Percentiles rank a stretch among this genome's conserved stretches.
Evolutionary conservation across 2,888 invertebrate genomes (phyloP).

Genomic region (Cantharis lateralis): DNA sequence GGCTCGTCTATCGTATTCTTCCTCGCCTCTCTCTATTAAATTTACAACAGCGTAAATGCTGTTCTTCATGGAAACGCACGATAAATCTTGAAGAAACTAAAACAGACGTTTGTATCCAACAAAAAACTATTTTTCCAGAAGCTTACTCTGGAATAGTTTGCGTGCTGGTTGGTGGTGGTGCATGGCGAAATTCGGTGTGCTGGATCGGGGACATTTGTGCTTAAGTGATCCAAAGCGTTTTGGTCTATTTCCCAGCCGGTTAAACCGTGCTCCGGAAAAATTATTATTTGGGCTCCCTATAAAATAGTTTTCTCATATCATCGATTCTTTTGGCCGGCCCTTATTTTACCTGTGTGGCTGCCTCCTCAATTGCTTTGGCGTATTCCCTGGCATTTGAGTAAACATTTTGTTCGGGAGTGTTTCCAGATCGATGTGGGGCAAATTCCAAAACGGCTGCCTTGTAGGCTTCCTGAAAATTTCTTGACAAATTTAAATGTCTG

Average conservation of each 20-base stretch:
- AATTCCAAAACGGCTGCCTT: conserved; percentile 18
- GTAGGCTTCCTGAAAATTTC: conserved; percentile 10
- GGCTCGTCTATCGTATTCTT: conserved; percentile 47
- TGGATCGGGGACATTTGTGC: conserved; percentile 28
- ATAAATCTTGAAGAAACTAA: conserved; percentile 48
- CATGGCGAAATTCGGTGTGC: conserved; percentile 24
- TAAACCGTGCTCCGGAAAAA: conserved; percentile 27
- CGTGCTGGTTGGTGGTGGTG: neutral
- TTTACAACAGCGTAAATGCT: conserved; percentile 74
- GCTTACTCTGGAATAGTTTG: conserved; percentile 9
- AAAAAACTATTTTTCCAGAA: neutral
- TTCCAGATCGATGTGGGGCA: neutral
- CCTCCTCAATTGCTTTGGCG: neutral
- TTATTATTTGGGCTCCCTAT: conserved; percentile 23
- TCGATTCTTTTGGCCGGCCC: neutral
- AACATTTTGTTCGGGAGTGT: neutral
- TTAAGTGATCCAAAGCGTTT: neutral
- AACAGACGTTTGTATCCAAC: neutral
- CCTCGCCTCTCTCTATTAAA: conserved; percentile 65
- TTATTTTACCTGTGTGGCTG: neutral
- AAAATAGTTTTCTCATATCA: neutral
- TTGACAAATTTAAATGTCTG: neutral
- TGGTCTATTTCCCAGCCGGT: conserved; percentile 8
- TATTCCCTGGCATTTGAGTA: neutral
- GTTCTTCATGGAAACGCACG: conserved; percentile 63